A percentile compares a stretch with the other conserved stretches of the same genome.
Evolutionary conservation across 2,797 vertebrate genomes (phyloP).

Genomic region (Oreortyx pictus): DNA sequence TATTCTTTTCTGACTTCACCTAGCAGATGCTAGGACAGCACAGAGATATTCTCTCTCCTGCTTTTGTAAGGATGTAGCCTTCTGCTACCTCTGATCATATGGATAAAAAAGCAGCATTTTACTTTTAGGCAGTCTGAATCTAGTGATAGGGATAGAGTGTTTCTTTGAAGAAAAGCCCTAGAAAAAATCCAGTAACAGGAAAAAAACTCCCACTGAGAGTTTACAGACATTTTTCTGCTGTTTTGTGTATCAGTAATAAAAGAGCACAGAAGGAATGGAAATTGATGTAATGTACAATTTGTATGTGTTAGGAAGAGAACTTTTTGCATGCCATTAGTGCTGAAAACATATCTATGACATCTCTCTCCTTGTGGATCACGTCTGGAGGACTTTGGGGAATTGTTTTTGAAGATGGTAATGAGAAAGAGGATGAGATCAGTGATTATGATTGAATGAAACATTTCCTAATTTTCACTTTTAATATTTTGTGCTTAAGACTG

Average conservation of each 20-base stretch:
- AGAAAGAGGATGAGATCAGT: background rate
- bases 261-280: background rate
- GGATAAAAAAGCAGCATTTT: background rate
- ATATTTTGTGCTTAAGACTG: background rate
- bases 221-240: conserved; percentile 13
- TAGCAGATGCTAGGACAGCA: background rate
- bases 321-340: background rate
- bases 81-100: conserved; percentile 18
- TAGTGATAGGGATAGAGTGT: background rate
- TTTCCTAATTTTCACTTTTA: background rate
- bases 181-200: conserved; percentile 12
- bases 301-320: background rate
- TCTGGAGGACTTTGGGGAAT: background rate
- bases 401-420: background rate
- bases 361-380: background rate
- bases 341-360: background rate
- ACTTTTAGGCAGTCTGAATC: conserved; percentile 2
- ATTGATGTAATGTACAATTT: background rate
- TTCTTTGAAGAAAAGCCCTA: conserved; percentile 39
- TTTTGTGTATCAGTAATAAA: background rate
- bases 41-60: background rate
- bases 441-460: background rate
- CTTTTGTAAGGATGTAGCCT: conserved; percentile 4
- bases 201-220: background rate
- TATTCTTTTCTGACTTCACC: background rate